Evolutionary conservation across 2,113 vertebrate genomes (phyloP), one percentile per base, ranked within the genome.

Genomic region (Bufo gargarizans): DNA sequence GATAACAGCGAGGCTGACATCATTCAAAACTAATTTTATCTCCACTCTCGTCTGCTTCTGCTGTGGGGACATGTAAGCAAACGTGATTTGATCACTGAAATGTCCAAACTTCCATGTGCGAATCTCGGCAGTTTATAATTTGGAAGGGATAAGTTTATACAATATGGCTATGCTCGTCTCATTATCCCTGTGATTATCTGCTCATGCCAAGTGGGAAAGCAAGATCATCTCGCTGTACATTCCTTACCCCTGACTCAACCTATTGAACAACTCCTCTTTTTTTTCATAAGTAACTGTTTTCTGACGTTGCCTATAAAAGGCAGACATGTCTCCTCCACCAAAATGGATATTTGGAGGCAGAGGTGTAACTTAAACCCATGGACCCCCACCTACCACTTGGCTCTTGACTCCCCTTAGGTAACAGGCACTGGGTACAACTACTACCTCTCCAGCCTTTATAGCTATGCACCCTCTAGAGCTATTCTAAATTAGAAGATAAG

Each of bases 141-240:
- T 89, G 72, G 71, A 83, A 43, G 72, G 82, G 72, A 50, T 89
- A 67, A 78, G 87, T 89, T 89, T 89, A 89, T 84, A 78, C 45
- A 84, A 65, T 53, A 53, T 19, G 59, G 82, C 69, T 84, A 22
- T 55, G 61, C 72, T 78, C 59, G 87, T 78, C 87, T 84, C 83
- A 78, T 89, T 89, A 89, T 89, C 87, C 87, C 63, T 17, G 87
- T 84, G 80, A 89, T 88, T 88, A 88, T 89, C 87, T 69, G 71
- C 53, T 84, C 22, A 78, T 89, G 87, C 77, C 87, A 82, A 59
- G 43, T 74, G 71, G 86, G 71, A 82, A 82, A 82, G 43, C 69
- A 87, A 82, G 67, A 82, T 47, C 50, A 72, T 69, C 43, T 72
- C n/a, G 79, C 86, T 49, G 12, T 74, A 13, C 86, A 84, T 89